Base-by-base conservation (phyloP, 2,888 invertebrate genomes). In the Heterodera filipjevi region DNA sequence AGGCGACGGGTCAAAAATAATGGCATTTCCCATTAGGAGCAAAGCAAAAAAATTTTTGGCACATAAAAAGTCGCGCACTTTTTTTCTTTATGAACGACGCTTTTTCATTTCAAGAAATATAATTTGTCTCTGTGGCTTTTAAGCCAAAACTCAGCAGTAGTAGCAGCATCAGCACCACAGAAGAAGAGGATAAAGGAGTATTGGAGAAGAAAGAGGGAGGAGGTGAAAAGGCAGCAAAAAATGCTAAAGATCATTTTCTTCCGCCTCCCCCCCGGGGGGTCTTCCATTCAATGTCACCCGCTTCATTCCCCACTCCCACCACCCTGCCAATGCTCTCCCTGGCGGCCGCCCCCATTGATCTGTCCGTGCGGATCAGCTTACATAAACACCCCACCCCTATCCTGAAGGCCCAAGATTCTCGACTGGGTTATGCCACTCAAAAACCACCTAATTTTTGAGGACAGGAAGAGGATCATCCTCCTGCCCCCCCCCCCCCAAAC, bases 1-100 rank as follows among this genome's bases (percentile, higher is more conserved):
- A n/a, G 59, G 59, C 59, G 59, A 59, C n/a, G 59, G 59, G 59
- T 59, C 59, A 27, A 59, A 59, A n/a, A n/a, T n/a, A n/a, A 59
- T 8, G 59, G 59, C 59, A 59, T 59, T 59, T 27, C 59, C 59
- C 59, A 59, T 59, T n/a, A 5, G 49, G 49, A 14, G 22, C 68
- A 68, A 27, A 22, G 33, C 14, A 35, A 33, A 68, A 19, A 22
- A 22, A 22, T 8, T 33, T 16, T 19, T 32, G 10, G 66, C 66
- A n/a, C 66, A n/a, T 14, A 68, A 68, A 19, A 32, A 33, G 3
- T n/a, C n/a, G n/a, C n/a, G n/a, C n/a, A n/a, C n/a, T n/a, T n/a
- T n/a, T n/a, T n/a, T n/a, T n/a, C n/a, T n/a, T n/a, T n/a, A n/a
- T n/a, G n/a, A n/a, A n/a, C n/a, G n/a, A n/a, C n/a, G 59, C 27